Evolutionary conservation across 1,140 invertebrate species (phyloP).

Genomic region (Solenopsis fugax): DNA sequence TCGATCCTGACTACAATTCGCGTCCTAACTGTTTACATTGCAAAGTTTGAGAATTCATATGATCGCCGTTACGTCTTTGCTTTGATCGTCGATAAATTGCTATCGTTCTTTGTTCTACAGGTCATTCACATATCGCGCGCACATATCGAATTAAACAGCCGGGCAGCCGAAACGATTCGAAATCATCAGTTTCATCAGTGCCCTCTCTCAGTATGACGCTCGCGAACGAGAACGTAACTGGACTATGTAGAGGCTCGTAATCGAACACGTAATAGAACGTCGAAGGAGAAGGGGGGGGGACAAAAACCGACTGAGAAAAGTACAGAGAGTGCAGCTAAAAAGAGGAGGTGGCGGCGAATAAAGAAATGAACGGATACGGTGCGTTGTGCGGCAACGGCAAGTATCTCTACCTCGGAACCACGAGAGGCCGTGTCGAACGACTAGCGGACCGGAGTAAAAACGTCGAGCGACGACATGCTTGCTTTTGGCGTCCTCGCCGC

Average conservation of each 20-base stretch:
- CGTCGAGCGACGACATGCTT: slow-evolving; percentile 28
- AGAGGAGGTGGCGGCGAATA: background rate
- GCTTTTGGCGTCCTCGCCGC: slow-evolving; percentile 32
- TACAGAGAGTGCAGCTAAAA: slow-evolving; percentile 5
- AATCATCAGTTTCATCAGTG: background rate
- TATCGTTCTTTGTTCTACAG: background rate
- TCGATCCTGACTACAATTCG: background rate
- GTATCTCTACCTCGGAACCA: slow-evolving; percentile 2
- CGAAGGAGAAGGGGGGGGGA: too few relatives aligned
- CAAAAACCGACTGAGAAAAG: background rate
- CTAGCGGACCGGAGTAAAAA: slow-evolving; percentile 48
- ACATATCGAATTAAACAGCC: background rate
- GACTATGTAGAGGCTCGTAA: background rate
- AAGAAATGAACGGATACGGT: background rate
- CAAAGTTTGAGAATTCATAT: background rate
- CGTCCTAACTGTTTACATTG: background rate
- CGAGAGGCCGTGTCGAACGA: slow-evolving; percentile 11
- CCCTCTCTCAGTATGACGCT: background rate
- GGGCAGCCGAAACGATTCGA: background rate
- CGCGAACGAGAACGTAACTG: background rate
- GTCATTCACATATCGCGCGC: background rate
- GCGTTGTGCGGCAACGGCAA: background rate
- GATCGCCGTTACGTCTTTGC: background rate
- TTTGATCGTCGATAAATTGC: background rate
- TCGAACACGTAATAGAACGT: background rate